A percentile compares a stretch with the other conserved stretches of the same genome.
These are phyloP conservation scores for Himantopus leucocephalus DNA, from an alignment of 2,113 vertebrate species.

Conservation along the genomic window DNA sequence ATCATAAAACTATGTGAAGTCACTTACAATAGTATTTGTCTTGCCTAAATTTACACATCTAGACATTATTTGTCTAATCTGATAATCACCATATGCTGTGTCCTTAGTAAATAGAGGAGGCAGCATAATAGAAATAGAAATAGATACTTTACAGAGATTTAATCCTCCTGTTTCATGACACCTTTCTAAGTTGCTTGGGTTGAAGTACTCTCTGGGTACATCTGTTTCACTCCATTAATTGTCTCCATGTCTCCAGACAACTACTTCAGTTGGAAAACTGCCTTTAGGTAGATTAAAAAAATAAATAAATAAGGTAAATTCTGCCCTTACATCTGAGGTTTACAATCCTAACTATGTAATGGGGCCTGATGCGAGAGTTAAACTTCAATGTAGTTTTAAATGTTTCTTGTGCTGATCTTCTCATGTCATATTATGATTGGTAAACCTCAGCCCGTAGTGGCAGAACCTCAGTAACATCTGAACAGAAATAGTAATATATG, in stretches of 20 bases:
- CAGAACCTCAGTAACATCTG: background rate
- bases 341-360: background rate
- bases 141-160: background rate
- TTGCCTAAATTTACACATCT: background rate
- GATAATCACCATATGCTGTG: background rate
- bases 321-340: background rate
- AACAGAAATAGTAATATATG: background rate
- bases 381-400: background rate
- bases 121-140: background rate
- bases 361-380: background rate
- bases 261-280: background rate
- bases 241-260: background rate
- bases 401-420: background rate
- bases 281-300: background rate
- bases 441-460: background rate
- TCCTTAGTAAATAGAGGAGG: background rate
- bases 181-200: background rate
- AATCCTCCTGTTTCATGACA: background rate
- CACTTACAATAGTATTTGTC: background rate
- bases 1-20: background rate
- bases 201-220: background rate
- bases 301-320: background rate
- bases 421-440: background rate
- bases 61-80: background rate
- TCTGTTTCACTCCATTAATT: background rate